Evolutionary conservation across 1,140 invertebrate genomes (phyloP), one percentile per base, ranked within the genome.

Genomic region (Aphaenogaster rudis): DNA sequence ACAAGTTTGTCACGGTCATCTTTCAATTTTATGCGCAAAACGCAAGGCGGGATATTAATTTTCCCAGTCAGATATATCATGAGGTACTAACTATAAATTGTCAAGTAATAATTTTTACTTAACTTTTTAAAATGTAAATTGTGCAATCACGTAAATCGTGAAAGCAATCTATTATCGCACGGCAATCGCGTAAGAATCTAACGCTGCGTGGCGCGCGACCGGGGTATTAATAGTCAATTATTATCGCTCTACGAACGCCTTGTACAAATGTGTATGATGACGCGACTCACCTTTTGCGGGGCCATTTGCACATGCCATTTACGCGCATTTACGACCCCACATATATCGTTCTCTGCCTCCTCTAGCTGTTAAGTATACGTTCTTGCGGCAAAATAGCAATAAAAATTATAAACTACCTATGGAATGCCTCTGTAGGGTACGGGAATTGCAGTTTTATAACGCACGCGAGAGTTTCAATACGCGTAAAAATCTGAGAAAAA

Each of bases 161-260:
- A 69, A 54, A 42, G 15, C 15, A 54, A 69, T 81, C 5, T 9
- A n/a, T 5, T 17, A 9, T 39, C 67, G n/a, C 45, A 3, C 36
- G 21, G 36, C 21, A 33, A 17, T 50, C 48, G 48, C n/a, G 36
- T 13, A 76, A 28, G 45, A 63, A 45, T 64, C 13, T 21, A 54
- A 42, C 9, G 39, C 17, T 50, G 63, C 33, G 13, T n/a, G 39
- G 74, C 63, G 42, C 52, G 42, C 77, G 78, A 66, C 50, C 50
- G 50, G 88, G 17, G 33, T 92, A 92, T 91, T 91, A 91, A 92
- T 89, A 88, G 88, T 33, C 86, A 80, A 91, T 89, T 90, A 88
- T 91, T 91, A 86, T 90, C 89, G 59, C 79, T 85, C 72, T 63
- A 87, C 80, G 82, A 78, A 64, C 67, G 76, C 80, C 57, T 82